Evolutionary conservation across 2,888 invertebrate species (phyloP).

Genomic region (Agrotis clavis): DNA sequence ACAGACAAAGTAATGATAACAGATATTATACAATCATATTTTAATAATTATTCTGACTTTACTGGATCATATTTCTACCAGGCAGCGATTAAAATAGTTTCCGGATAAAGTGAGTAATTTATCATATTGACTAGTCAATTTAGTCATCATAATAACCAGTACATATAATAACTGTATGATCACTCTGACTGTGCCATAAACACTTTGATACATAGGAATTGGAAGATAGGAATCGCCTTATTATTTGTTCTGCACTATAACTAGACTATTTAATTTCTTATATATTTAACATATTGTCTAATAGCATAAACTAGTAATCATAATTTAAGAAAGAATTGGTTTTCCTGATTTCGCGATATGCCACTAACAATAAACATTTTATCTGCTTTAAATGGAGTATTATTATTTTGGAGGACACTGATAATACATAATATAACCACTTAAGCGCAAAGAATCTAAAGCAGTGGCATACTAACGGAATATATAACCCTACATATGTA

Average conservation of each 20-base stretch:
- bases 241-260: conserved; percentile 8
- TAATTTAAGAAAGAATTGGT: not conserved
- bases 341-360: not conserved
- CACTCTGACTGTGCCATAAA: not conserved
- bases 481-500: conserved; percentile 21
- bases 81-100: no score
- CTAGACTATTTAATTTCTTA: conserved; percentile 15
- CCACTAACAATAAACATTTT: conserved; percentile 7
- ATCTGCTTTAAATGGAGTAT: conserved; percentile 19
- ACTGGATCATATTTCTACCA: no score
- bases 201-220: conserved; percentile 5
- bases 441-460: conserved; percentile 29
- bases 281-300: not conserved
- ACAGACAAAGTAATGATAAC: no score
- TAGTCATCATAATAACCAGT: no score
- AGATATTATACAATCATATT: no score
- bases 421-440: conserved; percentile 34
- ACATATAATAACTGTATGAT: no score
- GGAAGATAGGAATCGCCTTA: not conserved
- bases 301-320: conserved; percentile 10
- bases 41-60: no score
- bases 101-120: no score
- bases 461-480: conserved; percentile 33
- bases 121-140: no score
- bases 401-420: conserved; percentile 16